A percentile compares a stretch with the other conserved stretches of the same genome.
Evolutionary conservation across 92 coral and sea anemone species (phyloP).

Genomic region (Phenganax stokvisi): DNA sequence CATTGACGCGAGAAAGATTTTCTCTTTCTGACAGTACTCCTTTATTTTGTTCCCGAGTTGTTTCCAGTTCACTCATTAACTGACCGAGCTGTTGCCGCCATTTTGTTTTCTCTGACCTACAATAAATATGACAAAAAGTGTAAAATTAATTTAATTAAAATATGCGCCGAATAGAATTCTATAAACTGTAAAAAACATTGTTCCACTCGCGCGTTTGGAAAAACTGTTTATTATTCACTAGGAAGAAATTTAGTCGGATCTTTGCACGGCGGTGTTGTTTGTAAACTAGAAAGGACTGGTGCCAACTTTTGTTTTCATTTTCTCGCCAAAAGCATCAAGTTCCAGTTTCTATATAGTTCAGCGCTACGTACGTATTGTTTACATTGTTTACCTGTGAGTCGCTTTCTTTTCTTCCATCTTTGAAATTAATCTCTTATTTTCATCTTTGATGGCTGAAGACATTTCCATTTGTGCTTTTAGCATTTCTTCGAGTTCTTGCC

Average conservation of each 20-base stretch:
- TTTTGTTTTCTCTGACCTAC: constrained; percentile 15
- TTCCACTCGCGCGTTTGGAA: too few relatives aligned
- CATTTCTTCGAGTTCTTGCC: constrained; percentile 74
- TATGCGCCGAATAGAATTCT: too few relatives aligned
- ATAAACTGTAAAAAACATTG: too few relatives aligned
- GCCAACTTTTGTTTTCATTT: too few relatives aligned
- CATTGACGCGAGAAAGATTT: not conserved
- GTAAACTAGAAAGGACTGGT: too few relatives aligned
- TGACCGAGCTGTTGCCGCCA: constrained; percentile 25
- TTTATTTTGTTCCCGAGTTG: constrained; percentile 7
- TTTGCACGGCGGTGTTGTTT: too few relatives aligned
- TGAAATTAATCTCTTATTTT: constrained; percentile 63
- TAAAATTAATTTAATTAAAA: too few relatives aligned
- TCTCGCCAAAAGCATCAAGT: too few relatives aligned
- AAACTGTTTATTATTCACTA: too few relatives aligned
- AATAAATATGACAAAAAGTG: too few relatives aligned
- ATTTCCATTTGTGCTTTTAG: constrained; percentile 76
- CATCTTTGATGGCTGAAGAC: constrained; percentile 66
- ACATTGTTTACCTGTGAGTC: constrained; percentile 56
- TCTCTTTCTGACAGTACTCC: constrained; percentile 1
- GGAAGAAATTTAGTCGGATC: too few relatives aligned
- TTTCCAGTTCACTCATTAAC: constrained; percentile 8
- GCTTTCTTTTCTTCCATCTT: constrained; percentile 68
- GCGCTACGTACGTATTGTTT: not conserved
- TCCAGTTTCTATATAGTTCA: too few relatives aligned